Base-by-base conservation (phyloP, 2,797 vertebrate genomes). In the Stomatorhinus walkeri region DNA sequence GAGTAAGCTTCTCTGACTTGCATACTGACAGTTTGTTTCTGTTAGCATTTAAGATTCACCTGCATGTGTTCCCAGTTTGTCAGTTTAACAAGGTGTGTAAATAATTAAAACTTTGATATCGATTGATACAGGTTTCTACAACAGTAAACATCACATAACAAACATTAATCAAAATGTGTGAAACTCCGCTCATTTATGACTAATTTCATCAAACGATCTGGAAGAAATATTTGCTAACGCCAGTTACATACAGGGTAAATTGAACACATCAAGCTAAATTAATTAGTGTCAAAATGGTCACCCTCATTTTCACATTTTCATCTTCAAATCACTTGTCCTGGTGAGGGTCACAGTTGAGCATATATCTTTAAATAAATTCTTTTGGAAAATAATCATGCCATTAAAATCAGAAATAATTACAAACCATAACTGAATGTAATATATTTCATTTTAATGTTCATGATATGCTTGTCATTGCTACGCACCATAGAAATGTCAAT, bases 101-200 rank as follows among this genome's bases (percentile, higher is more conserved):
- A 79, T 79, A 79, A 79, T 40, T n/a, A n/a, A 16, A 32, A 19
- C n/a, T n/a, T 19, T 43, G 16, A 79, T 79, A 79, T 43, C 2
- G 4, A 79, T 43, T 24, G 1, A 84, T 84, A 84, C 46, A 24
- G 46, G 49, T 84, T 49, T 48, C 22, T 24, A 24, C n/a, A 9
- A 81, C 40, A 84, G 81, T 48, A 84, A 48, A 22, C 22, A 84
- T 49, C 8, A 22, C 22, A 49, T 49, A 43, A 43, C 72, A 79
- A 79, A 43, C 72, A 68, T 36, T 32, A 72, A 81, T 81, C 76
- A 81, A 81, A 19, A 81, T 81, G 43, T 49, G 81, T 84, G 81
- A 84, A 84, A 49, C 12, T 51, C 40, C 43, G 40, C n/a, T 81
- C 43, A 43, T 43, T 40, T 43, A 46, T 19, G n/a, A 81, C 19